phyloP scores from a whole-genome alignment of 2,797 vertebrate genomes.

The Gambusia yucatana region DNA sequence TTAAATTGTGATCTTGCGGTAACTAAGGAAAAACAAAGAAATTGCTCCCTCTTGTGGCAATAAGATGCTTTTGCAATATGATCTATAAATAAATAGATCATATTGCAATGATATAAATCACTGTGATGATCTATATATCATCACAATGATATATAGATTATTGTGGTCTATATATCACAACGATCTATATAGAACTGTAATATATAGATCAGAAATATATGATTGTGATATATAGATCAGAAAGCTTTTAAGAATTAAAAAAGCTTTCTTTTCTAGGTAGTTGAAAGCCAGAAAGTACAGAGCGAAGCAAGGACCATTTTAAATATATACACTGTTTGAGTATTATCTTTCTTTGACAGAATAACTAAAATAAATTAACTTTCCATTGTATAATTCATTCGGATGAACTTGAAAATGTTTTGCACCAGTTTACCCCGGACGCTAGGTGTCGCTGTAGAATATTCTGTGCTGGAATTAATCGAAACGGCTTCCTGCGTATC shows the following conservation, averaged over 20 bases:
- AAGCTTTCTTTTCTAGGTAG: not conserved
- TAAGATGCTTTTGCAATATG: not conserved
- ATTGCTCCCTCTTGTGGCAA: not conserved
- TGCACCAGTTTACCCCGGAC: conserved; percentile 16
- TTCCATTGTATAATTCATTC: not conserved
- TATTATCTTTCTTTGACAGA: not conserved
- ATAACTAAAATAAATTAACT: not conserved
- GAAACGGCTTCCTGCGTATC: conserved; percentile 4
- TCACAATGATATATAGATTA: too few species aligned
- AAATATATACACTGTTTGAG: not conserved
- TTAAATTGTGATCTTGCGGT: not conserved
- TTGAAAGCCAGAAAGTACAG: not conserved
- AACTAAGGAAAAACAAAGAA: not conserved
- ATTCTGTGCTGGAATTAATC: accelerated
- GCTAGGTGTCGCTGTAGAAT: conserved; percentile 53
- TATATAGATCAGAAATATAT: not conserved
- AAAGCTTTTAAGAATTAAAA: not conserved
- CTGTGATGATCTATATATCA: too few species aligned
- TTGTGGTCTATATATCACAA: too few species aligned
- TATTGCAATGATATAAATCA: too few species aligned
- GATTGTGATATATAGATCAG: too few species aligned
- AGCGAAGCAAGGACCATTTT: not conserved
- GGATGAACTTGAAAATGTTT: not conserved
- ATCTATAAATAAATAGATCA: not conserved
- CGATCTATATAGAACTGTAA: too few species aligned